Percentiles rank a stretch among this genome's conserved stretches.
Evolutionary conservation across 1,140 invertebrate genomes (phyloP).

Genomic region (Caenorhabditis inopinata): DNA sequence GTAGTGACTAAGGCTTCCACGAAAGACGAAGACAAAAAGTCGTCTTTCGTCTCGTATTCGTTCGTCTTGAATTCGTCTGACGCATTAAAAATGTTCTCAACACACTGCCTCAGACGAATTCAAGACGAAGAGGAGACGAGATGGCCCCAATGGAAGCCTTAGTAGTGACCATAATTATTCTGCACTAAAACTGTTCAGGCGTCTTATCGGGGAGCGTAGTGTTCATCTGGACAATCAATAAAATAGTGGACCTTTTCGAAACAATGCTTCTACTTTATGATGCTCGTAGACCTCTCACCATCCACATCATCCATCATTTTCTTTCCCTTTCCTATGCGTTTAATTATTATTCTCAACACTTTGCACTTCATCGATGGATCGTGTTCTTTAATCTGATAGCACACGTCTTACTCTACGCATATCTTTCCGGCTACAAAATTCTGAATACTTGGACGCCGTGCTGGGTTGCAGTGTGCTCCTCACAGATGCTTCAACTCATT

Average conservation of each 20-base stretch:
- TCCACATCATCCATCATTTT: constrained; percentile 1
- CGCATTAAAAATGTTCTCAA: too few relatives aligned
- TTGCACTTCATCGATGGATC: constrained; percentile 4
- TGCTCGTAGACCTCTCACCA: neutral
- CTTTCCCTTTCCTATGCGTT: neutral
- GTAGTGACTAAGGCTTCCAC: too few relatives aligned
- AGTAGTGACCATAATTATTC: too few relatives aligned
- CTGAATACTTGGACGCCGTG: constrained; percentile 6
- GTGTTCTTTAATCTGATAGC: constrained; percentile 5
- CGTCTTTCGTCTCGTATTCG: too few relatives aligned
- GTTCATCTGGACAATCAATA: neutral
- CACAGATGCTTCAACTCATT: constrained; percentile 11
- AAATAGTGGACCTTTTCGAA: neutral
- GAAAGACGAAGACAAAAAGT: too few relatives aligned
- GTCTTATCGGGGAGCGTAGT: neutral
- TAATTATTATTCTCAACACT: neutral
- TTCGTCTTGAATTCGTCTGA: too few relatives aligned
- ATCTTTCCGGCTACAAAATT: neutral
- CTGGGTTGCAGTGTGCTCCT: constrained; percentile 2
- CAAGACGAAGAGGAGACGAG: too few relatives aligned
- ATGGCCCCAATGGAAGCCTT: too few relatives aligned
- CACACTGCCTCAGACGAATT: too few relatives aligned
- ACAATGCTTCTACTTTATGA: constrained; percentile 20
- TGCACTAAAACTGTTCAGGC: neutral
- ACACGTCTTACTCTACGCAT: neutral